A percentile compares a stretch with the other conserved stretches of the same genome.
These are phyloP conservation scores for Hyles euphorbiae DNA, from an alignment of 1,140 invertebrate species.

Conservation along the genomic window DNA sequence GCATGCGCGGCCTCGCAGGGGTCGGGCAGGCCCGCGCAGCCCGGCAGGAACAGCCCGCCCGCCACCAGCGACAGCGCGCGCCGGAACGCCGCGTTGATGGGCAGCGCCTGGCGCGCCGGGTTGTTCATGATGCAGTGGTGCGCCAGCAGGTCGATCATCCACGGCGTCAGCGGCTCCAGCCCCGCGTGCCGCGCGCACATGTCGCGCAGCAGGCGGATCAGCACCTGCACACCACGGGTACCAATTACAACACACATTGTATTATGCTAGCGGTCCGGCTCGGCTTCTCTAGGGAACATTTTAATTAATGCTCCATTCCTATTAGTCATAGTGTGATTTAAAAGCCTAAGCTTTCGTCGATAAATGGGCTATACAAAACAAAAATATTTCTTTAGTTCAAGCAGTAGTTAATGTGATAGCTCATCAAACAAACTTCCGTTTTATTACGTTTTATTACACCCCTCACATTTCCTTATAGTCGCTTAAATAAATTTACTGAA, in stretches of 20 bases:
- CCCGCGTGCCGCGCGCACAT: conserved; percentile 92
- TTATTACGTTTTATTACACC: too few species aligned
- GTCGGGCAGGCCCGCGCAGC: conserved; percentile 95
- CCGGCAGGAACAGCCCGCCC: conserved; percentile 96
- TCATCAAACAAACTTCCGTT: too few species aligned
- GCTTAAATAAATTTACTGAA: too few species aligned
- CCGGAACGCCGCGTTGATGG: conserved; percentile 92
- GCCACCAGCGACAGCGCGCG: conserved; percentile 86
- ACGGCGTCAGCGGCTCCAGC: conserved; percentile 92
- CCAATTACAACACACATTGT: neutral
- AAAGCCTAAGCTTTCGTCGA: too few species aligned
- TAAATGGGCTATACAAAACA: too few species aligned
- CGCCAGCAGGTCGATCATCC: conserved; percentile 97
- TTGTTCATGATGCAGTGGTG: conserved; percentile 99
- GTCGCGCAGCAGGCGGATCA: conserved; percentile 95
- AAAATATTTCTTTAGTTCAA: too few species aligned
- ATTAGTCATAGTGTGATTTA: too few species aligned
- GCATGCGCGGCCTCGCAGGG: conserved; percentile 94
- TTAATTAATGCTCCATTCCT: too few species aligned
- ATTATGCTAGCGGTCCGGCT: too few species aligned
- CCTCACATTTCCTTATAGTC: too few species aligned
- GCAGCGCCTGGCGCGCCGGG: conserved; percentile 92
- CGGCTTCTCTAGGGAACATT: too few species aligned
- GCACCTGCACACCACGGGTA: conserved; percentile 47
- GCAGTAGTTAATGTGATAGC: too few species aligned